These are phyloP conservation scores for Passer domesticus DNA, from an alignment of 2,113 vertebrate species.

Conservation along the genomic window DNA sequence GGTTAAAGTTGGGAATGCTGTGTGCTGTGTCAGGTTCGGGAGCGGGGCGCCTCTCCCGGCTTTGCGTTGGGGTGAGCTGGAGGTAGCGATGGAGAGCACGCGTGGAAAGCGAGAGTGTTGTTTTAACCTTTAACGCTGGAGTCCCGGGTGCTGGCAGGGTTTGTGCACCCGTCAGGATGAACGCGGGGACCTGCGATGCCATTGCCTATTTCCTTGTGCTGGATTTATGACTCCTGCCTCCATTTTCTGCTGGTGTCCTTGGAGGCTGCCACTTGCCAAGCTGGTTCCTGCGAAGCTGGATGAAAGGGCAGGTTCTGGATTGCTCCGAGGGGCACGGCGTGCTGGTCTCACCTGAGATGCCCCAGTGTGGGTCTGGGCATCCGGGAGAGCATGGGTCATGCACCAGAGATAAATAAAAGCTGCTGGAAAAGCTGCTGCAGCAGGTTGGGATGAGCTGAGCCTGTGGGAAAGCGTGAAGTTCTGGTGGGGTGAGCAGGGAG, in stretches of 20 bases:
- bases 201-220: background rate
- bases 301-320: background rate
- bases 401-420: background rate
- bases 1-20: background rate
- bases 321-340: fast-evolving
- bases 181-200: fast-evolving
- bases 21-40: background rate
- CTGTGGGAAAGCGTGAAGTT: background rate
- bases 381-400: fast-evolving
- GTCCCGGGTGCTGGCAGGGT: background rate
- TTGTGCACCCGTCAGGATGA: background rate
- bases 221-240: background rate
- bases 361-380: fast-evolving
- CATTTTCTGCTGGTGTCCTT: background rate
- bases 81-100: background rate
- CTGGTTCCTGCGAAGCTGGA: background rate
- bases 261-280: background rate
- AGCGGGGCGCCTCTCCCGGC: fast-evolving
- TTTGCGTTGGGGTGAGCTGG: background rate
- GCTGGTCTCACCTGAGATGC: background rate
- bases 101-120: background rate
- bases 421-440: fast-evolving
- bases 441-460: background rate
- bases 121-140: background rate
- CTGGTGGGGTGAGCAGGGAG: background rate